Percentiles rank a stretch among this genome's conserved stretches.
These are phyloP conservation scores for Psilopogon haemacephalus DNA, from an alignment of 2,113 vertebrate species.

Conservation along the genomic window DNA sequence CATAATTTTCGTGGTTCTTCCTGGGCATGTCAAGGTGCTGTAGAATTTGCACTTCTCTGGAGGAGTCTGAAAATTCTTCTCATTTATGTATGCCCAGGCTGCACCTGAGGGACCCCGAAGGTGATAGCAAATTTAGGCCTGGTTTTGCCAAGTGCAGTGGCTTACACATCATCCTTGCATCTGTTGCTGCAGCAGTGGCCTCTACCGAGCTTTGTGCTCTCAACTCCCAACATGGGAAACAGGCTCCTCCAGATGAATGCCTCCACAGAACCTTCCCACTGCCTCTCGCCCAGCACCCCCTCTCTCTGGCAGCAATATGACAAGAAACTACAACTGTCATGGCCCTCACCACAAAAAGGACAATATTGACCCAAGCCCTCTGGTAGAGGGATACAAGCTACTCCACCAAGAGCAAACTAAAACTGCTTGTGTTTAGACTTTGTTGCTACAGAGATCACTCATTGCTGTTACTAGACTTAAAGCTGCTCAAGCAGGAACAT, in stretches of 20 bases:
- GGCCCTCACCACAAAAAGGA: neutral
- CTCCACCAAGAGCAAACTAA: neutral
- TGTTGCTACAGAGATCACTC: neutral
- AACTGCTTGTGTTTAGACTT: neutral
- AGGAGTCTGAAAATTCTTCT: neutral
- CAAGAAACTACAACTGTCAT: neutral
- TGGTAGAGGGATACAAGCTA: neutral
- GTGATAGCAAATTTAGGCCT: neutral
- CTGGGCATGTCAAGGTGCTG: rapidly evolving
- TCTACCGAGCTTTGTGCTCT: neutral
- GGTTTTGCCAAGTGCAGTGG: neutral
- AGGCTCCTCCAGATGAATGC: rapidly evolving
- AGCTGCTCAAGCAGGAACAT: neutral
- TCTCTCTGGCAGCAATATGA: neutral
- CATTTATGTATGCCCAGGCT: neutral
- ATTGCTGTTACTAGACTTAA: neutral
- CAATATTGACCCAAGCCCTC: neutral
- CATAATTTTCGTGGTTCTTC: rapidly evolving
- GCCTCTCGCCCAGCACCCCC: neutral
- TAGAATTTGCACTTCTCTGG: neutral
- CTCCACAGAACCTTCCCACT: neutral
- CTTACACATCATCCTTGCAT: neutral
- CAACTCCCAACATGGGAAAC: rapidly evolving
- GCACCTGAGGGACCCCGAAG: neutral
- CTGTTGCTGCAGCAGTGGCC: neutral